A percentile compares a stretch with the other conserved stretches of the same genome.
These are phyloP conservation scores for Gymnocheta viridis DNA, from an alignment of 2,888 invertebrate species.

Conservation along the genomic window DNA sequence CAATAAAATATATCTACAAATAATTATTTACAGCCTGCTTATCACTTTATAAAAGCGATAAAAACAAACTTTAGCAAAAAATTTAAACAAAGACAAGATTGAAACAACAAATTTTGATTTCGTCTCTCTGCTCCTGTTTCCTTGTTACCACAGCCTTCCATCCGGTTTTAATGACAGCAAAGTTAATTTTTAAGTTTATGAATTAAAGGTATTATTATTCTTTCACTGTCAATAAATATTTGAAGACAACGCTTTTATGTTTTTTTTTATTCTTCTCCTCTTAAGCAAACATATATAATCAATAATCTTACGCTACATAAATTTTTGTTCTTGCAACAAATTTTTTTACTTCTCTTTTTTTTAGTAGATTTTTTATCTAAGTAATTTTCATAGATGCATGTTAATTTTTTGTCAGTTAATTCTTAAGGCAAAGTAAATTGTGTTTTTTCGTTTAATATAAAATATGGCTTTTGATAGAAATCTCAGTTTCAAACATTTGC, in stretches of 20 bases:
- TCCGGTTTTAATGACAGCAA: not conserved
- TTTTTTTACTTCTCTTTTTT: not conserved
- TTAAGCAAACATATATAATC: constrained; percentile 23
- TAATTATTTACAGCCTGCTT: not conserved
- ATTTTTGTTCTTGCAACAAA: constrained; percentile 18
- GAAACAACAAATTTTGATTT: not conserved
- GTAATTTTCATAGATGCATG: not conserved
- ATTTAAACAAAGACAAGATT: not conserved
- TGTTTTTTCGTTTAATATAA: not conserved
- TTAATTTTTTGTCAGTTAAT: constrained; percentile 7
- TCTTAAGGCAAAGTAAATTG: not conserved
- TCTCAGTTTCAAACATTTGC: not conserved
- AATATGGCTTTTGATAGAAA: not conserved
- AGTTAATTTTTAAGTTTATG: not conserved
- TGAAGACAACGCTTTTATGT: not conserved
- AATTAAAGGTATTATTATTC: not conserved
- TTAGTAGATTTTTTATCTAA: not conserved
- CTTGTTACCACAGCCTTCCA: not conserved
- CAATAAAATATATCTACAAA: not conserved
- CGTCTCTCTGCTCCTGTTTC: not conserved
- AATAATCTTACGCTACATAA: constrained; percentile 49
- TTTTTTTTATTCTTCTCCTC: constrained; percentile 1
- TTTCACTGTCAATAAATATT: constrained; percentile 2
- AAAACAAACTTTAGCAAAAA: not conserved
- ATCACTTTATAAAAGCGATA: constrained; percentile 1